Conservation (phyloP, 2,888 invertebrate species). For the Leptopilina drosophilae region DNA sequence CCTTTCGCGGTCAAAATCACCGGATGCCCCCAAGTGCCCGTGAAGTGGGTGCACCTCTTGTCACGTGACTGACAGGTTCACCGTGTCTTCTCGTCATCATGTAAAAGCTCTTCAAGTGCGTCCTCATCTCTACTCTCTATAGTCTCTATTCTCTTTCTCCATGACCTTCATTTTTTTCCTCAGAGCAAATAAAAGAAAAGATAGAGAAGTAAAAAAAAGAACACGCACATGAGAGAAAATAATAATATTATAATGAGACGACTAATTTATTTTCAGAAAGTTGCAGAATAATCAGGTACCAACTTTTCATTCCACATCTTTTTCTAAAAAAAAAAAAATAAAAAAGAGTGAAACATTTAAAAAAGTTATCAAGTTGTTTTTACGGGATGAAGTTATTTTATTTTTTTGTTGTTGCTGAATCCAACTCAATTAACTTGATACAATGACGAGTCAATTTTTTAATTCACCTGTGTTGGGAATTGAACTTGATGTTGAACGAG, state of each 20-base stretch:
- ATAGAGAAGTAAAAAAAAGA: background rate
- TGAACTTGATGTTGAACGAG: background rate
- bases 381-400: conserved; percentile 8
- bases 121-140: background rate
- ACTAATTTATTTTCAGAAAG: background rate
- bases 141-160: conserved; percentile 4
- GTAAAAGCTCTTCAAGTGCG: conserved; percentile 66
- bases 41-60: conserved; percentile 68
- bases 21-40: conserved; percentile 58
- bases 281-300: conserved; percentile 6
- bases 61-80: conserved; percentile 69
- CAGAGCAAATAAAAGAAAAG: background rate
- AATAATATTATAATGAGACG: background rate
- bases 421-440: conserved; percentile 25
- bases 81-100: conserved; percentile 62
- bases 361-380: background rate
- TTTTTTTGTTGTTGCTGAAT: background rate
- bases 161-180: background rate
- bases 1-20: conserved; percentile 60
- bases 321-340: background rate
- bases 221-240: too few species aligned
- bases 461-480: background rate
- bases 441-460: conserved; percentile 35
- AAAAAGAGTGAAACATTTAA: background rate
- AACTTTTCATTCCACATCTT: background rate